Base-by-base conservation (phyloP, 2,797 vertebrate genomes). In the Okamejei kenojei region DNA sequence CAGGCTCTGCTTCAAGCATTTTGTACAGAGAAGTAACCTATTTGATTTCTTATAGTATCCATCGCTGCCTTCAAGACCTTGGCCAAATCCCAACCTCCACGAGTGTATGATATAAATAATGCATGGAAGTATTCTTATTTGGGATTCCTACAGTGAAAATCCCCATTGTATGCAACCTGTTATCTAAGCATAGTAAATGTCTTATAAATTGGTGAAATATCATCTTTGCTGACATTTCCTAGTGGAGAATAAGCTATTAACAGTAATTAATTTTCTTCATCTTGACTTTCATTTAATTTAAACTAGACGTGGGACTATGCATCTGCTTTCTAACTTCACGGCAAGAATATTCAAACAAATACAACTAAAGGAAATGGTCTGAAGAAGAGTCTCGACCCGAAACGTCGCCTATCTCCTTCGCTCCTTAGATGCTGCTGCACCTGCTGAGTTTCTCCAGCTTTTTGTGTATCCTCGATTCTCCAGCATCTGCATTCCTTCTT, bases 271-370 rank as follows among this genome's bases (percentile, higher is more conserved):
- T 88, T 88, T 65, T 65, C 61, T 17, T 32, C 65, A 15, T 26
- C 63, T 63, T 88, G 29, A 15, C 84, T 88, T 88, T 88, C 8
- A 65, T 88, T 88, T 88, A 65, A 65, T 84, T 58, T 84, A 84
- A 61, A 58, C 23, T 63, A n/a, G 58, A 32, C 29, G 13, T 63
- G 58, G 1, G 7, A 17, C 32, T 17, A 32, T 86, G 13, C 58
- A 65, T 86, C 13, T 32, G 63, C 7, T 63, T 63, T 61, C 61
- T 86, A n/a, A 86, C 29, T 63, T 63, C n/a, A 88, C 15, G 84
- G 61, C 84, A 88, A 65, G 58, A 65, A 65, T 65, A 65, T 65
- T 61, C 84, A 65, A 32, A 88, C 84, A 86, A 86, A 86, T 21
- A 86, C 61, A 63, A 63, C n/a, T n/a, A n/a, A n/a, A n/a, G n/a